Evolutionary conservation across 2,113 vertebrate species (phyloP), one percentile per base, ranked within the genome.

Genomic region (Nipponia nippon): DNA sequence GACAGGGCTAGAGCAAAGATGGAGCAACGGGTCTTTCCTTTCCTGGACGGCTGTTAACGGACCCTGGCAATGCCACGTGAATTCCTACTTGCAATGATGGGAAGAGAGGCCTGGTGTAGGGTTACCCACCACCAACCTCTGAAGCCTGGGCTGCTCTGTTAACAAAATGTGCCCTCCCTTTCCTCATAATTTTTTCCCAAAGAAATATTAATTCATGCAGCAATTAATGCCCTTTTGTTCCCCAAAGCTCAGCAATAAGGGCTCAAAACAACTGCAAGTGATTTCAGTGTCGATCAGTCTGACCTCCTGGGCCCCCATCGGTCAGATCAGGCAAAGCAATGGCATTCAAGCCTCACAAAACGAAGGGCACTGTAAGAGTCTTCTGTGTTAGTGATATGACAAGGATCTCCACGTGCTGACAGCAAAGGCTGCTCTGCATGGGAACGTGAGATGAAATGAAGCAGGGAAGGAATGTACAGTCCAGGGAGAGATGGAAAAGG

Each of bases 401-500:
- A 79, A 73, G 53, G 73, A 93, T 83, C 73, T 90, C 78, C 70
- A 91, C 42, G 8, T 87, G 89, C 84, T 96, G 91, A 85, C 91
- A 97, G 97, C 88, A 86, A 80, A 95, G 84, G 83, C 87, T 91
- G 77, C 83, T 87, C 94, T 10, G 7, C 84, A 46, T 6, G 93
- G 75, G 81, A 97, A 94, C 2, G 21, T 92, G 91, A 95, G 91
- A 94, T 63, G 91, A 77, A 87, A 62, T 7, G 75, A 91, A 83
- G 82, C 66, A 66, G 55, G 78, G 67, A 78, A 96, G 89, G 96
- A 95, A 94, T 95, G 91, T 87, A 95, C 89, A 97, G 78, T 90
- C 59, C 82, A n/a, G 44, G 26, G 53, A 73, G 86, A 83, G 89
- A 93, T 93, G 93, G 82, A 91, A 85, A 88, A 96, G 81, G 26